Evolutionary conservation across 2,797 vertebrate genomes (phyloP), one percentile per base, ranked within the genome.

Genomic region (Pyrocephalus nanus): DNA sequence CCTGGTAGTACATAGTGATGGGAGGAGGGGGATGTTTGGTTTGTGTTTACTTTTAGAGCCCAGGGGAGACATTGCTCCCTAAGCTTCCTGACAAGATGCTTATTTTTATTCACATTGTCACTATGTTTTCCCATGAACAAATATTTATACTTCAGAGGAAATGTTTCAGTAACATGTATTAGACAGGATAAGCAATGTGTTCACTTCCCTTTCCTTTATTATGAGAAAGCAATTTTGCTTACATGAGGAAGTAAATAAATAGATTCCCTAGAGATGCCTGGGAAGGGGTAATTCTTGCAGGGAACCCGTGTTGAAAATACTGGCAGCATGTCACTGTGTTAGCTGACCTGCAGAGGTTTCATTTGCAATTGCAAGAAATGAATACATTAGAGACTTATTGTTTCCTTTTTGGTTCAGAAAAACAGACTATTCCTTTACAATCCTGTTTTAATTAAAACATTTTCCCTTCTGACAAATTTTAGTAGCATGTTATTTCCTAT

Each of bases 81-180:
- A 57, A 91, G 71, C 73, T 93, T 94, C 82, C 92, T 86, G 87
- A 92, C 45, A 75, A 88, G 61, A 88, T 71, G 75, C 58, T 93
- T 96, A 86, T 94, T 93, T 96, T 95, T 90, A 84, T 95, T 86
- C 89, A 71, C 82, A 91, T 86, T 96, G 91, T 95, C 92, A 93
- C 87, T 91, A 22, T 75, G 79, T 81, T 95, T 96, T 95, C 84
- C 81, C 86, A 93, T 81, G 93, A 95, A 93, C 81, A 96, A 95
- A 96, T 93, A 96, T 94, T 95, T 95, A 93, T 83, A 86, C 73
- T 93, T 91, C 66, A 91, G 92, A 93, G 76, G 87, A 96, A 94
- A 86, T 32, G 73, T 90, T 91, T 92, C 93, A 86, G 89, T 77
- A 88, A 85, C 54, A 38, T 75, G 36, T 71, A 92, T 75, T 73